Evolutionary conservation across 2,113 vertebrate genomes (phyloP).

Genomic region (Litocranius walleri): DNA sequence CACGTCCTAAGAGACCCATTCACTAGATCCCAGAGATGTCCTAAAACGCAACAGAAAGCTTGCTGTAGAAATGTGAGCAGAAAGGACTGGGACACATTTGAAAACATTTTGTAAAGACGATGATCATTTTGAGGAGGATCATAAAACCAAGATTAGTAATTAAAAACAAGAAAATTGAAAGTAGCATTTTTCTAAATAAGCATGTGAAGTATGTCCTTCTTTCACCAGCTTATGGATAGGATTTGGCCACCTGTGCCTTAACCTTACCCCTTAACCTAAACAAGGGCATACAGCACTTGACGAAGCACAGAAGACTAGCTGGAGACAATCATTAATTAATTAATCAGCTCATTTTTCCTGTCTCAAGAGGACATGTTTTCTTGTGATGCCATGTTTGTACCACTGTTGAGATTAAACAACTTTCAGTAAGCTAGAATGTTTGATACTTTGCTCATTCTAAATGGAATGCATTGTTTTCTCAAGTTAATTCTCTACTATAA

Average conservation of each 20-base stretch:
- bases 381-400: background rate
- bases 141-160: background rate
- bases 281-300: background rate
- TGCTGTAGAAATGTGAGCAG: background rate
- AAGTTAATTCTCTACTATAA: background rate
- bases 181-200: background rate
- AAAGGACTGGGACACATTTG: background rate
- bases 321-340: background rate
- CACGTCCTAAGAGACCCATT: background rate
- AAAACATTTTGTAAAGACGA: background rate
- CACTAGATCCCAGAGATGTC: background rate
- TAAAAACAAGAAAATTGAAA: background rate
- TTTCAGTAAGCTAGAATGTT: background rate
- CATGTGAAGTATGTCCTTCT: background rate
- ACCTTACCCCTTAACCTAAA: background rate
- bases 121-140: background rate
- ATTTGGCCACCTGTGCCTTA: too few species aligned
- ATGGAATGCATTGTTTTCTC: background rate
- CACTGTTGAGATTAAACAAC: background rate
- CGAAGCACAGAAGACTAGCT: fast-evolving
- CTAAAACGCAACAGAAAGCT: background rate
- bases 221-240: background rate
- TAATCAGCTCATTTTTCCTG: background rate
- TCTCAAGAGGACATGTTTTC: background rate
- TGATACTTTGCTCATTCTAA: background rate